phyloP scores from a whole-genome alignment of 2,797 vertebrate genomes.

The Cirrhinus molitorella region DNA sequence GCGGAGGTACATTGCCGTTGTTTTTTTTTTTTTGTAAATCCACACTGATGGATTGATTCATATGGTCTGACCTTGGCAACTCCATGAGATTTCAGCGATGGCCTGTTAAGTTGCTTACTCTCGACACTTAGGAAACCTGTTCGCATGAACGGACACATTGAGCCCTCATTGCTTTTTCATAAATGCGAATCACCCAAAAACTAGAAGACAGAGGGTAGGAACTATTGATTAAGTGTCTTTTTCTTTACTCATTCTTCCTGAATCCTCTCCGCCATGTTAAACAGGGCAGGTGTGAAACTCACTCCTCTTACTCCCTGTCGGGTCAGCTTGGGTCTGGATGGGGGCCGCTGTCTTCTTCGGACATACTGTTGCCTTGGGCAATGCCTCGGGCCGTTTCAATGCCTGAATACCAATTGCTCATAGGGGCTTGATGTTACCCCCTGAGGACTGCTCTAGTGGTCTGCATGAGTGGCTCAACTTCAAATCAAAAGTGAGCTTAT shows the following conservation, averaged over 20 bases:
- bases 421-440: slow-evolving; percentile 7
- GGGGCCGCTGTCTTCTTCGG: slow-evolving; percentile 6
- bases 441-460: slow-evolving; percentile 24
- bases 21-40: neutral
- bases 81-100: neutral
- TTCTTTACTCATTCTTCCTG: slow-evolving; percentile 27
- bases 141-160: slow-evolving; percentile 19
- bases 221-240: slow-evolving; percentile 57
- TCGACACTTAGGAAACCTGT: neutral
- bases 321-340: slow-evolving; percentile 14
- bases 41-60: slow-evolving; percentile 18
- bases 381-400: slow-evolving; percentile 46
- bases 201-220: slow-evolving; percentile 11
- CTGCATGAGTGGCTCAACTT: slow-evolving; percentile 26
- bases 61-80: slow-evolving; percentile 10
- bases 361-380: slow-evolving; percentile 53
- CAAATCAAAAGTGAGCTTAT: slow-evolving; percentile 9
- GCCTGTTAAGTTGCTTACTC: slow-evolving; percentile 9
- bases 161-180: slow-evolving; percentile 28
- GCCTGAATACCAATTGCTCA: slow-evolving; percentile 37
- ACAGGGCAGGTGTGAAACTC: slow-evolving; percentile 26
- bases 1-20: neutral
- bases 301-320: slow-evolving; percentile 8
- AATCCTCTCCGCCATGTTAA: slow-evolving; percentile 28
- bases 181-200: neutral